Evolutionary conservation across 2,888 invertebrate genomes (phyloP).

Genomic region (Gibbula magus): DNA sequence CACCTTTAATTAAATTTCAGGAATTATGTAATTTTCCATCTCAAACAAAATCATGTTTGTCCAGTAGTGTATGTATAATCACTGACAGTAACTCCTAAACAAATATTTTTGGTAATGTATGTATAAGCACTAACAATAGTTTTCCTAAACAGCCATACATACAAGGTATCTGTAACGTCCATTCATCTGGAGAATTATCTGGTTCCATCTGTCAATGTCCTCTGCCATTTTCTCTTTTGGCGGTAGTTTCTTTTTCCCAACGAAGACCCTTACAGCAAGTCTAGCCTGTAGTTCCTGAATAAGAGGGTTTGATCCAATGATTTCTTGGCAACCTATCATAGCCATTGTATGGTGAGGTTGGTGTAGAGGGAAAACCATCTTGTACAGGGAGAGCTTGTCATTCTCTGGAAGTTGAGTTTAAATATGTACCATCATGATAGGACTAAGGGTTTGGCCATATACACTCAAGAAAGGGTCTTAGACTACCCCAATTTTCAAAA

Average conservation of each 20-base stretch:
- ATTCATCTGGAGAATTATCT: neutral
- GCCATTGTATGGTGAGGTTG: constrained; percentile 2
- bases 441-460: too few relatives aligned
- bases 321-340: neutral
- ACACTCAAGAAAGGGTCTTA: too few relatives aligned
- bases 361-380: neutral
- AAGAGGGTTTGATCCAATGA: neutral
- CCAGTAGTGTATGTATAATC: too few relatives aligned
- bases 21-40: too few relatives aligned
- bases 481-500: too few relatives aligned
- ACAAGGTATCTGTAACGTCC: neutral
- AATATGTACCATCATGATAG: too few relatives aligned
- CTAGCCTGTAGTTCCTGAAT: neutral
- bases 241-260: neutral
- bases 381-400: neutral
- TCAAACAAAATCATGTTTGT: too few relatives aligned
- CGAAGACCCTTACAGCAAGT: neutral
- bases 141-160: neutral
- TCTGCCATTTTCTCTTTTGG: neutral
- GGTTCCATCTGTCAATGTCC: neutral
- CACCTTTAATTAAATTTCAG: too few relatives aligned
- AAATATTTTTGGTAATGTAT: too few relatives aligned
- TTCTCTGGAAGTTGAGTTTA: neutral
- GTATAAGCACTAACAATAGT: too few relatives aligned
- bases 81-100: too few relatives aligned